Base-by-base conservation (phyloP, 2,888 invertebrate genomes). In the Parnassius glacialis region DNA sequence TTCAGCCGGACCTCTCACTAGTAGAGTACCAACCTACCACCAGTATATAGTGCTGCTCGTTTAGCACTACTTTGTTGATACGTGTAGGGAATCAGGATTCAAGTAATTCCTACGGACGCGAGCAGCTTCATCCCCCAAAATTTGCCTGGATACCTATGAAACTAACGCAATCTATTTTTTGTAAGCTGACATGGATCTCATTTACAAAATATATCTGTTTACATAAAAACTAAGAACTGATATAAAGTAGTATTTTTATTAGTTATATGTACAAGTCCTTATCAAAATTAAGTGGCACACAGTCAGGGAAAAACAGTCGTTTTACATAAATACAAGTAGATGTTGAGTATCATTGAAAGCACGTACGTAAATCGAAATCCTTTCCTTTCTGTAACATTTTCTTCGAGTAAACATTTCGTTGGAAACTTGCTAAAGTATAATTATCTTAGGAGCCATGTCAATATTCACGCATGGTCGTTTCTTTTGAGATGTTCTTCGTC, bases 401-500 rank as follows among this genome's bases (percentile, higher is more conserved):
- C 50, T 58, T 54, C 57, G 54, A 59, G 51, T 62, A 62, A 62
- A 59, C 62, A 62, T 58, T 62, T 55, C 63, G 44, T 52, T 58
- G 51, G 59, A 52, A 63, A 59, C 42, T 59, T 59, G 59, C 59
- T 56, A 61, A 59, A 68, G 61, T 56, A 61, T 55, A 57, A 68
- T 60, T 67, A 65, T 69, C 68, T 63, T 62, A 67, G 64, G 64
- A 67, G 66, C 67, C 69, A 69, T 68, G 71, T 72, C 73, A 73
- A 74, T 70, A 74, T 73, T 76, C 73, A 77, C 72, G 76, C 73
- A 70, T 75, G 74, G 69, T 67, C 66, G 68, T 75, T 65, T 66
- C 71, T 75, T 75, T 74, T 73, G 70, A 72, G 65, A 69, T 71
- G 66, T 70, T 71, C 70, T 68, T 67, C 65, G 64, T 58, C 68